phyloP scores from a whole-genome alignment of 2,113 vertebrate genomes.

The Channa maculata region DNA sequence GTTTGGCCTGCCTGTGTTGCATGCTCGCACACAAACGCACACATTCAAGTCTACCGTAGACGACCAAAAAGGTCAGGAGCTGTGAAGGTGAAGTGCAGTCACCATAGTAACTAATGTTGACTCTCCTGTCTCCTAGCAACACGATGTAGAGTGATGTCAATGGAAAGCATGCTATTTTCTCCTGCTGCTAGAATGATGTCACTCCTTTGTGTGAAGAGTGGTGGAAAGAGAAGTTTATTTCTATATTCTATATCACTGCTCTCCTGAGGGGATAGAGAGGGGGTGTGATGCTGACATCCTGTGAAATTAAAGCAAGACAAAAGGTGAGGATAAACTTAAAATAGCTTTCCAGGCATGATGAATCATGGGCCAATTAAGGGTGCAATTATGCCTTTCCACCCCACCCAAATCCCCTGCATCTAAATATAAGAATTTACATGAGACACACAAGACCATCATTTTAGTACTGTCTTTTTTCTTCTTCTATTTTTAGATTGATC shows the following conservation, averaged over 20 bases:
- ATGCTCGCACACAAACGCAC: constrained; percentile 22
- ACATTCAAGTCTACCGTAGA: constrained; percentile 35
- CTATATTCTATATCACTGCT: constrained; percentile 49
- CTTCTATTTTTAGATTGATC: neutral
- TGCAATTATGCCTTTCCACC: constrained; percentile 33
- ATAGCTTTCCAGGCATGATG: constrained; percentile 48
- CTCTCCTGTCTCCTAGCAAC: constrained; percentile 86
- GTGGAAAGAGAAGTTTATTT: constrained; percentile 52
- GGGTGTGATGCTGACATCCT: constrained; percentile 40
- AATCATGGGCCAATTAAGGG: constrained; percentile 65
- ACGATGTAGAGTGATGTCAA: constrained; percentile 85
- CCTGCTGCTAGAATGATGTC: constrained; percentile 74
- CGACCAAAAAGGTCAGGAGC: constrained; percentile 73
- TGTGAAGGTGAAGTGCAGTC: constrained; percentile 86
- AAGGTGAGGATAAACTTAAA: constrained; percentile 47
- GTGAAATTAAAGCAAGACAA: constrained; percentile 37
- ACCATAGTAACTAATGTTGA: constrained; percentile 89
- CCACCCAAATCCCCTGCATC: constrained; percentile 9
- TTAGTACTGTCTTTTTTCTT: neutral
- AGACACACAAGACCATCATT: neutral
- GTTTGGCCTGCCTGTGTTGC: constrained; percentile 17
- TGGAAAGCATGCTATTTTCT: constrained; percentile 75
- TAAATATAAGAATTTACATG: constrained; percentile 23
- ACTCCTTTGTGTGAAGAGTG: constrained; percentile 56
- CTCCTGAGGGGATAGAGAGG: constrained; percentile 6